Base-by-base conservation (phyloP, 2,888 invertebrate genomes). In the Macrophya annulata region DNA sequence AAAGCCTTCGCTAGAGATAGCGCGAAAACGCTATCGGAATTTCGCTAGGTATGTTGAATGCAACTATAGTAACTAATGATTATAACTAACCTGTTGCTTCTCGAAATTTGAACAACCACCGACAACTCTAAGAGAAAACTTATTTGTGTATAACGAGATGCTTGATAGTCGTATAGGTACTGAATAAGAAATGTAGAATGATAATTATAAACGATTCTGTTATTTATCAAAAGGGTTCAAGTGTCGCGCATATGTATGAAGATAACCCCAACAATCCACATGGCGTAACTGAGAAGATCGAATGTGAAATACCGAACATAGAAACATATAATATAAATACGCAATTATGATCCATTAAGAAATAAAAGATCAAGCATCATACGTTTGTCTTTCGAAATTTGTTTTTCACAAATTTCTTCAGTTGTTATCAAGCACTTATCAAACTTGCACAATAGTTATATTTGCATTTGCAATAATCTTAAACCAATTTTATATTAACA, bases 191-290 rank as follows among this genome's bases (percentile, higher is more conserved):
- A 62, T 17, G 21, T n/a, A 12, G 9, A 21, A 40, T 31, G n/a
- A n/a, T 51, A 25, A 21, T 51, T 31, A 25, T 5, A 10, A 21
- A 15, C 8, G 21, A 51, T 81, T 15, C 21, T 51, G 51, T 62
- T 62, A 81, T 59, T 59, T 62, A 43, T 48, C 5, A 8, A 55
- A 21, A 37, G 59, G 40, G 79, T 81, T 81, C 43, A 81, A 62
- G 62, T 55, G 55, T 77, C 77, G 12, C 77, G 51, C 21, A 12
- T 51, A 17, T 0, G 0, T 51, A 17, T 0, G 0, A 31, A 45
- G 81, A 81, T 81, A 81, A 81, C 81, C 81, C 62, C 62, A 81
- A 62, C 59, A 51, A 25, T 40, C 43, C 81, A 37, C 21, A 62
- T 62, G 77, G 51, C 81, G 43, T 71, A 6, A 71, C 17, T 17